Conservation (phyloP, 92 coral and sea anemone genomes). For the Heliopora coerulea region DNA sequence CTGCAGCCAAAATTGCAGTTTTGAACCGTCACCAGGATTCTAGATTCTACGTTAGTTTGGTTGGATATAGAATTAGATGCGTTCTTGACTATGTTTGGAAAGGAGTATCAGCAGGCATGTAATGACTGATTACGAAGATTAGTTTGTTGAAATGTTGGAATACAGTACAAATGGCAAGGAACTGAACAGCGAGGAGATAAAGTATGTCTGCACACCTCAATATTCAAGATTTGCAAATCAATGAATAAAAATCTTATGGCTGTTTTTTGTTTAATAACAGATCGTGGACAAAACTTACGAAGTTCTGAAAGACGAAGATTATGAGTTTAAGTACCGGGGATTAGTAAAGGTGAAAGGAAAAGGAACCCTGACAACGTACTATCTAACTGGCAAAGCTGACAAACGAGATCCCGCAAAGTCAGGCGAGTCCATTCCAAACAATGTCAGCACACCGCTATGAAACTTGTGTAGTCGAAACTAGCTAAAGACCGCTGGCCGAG, state of each 20-base stretch:
- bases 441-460: slow-evolving; percentile 34
- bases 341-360: slow-evolving; percentile 96
- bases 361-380: slow-evolving; percentile 93
- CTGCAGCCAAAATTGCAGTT: too few species aligned
- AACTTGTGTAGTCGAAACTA: neutral
- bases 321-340: slow-evolving; percentile 89
- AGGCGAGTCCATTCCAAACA: slow-evolving; percentile 1
- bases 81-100: too few species aligned
- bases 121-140: too few species aligned
- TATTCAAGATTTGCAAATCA: too few species aligned
- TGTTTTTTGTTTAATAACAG: slow-evolving; percentile 40
- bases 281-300: slow-evolving; percentile 90
- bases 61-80: too few species aligned
- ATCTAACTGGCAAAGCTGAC: slow-evolving; percentile 75
- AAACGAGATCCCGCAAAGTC: neutral
- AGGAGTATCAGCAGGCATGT: too few species aligned
- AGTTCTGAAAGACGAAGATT: slow-evolving; percentile 80
- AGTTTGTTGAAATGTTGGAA: too few species aligned
- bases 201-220: too few species aligned
- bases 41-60: too few species aligned
- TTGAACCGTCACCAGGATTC: too few species aligned
- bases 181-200: too few species aligned
- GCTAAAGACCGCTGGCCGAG: neutral
- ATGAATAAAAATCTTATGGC: neutral
- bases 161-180: too few species aligned